A percentile compares a stretch with the other conserved stretches of the same genome.
These are phyloP conservation scores for Isaurus tuberculatus DNA, from an alignment of 92 coral and sea anemone species.

Conservation along the genomic window DNA sequence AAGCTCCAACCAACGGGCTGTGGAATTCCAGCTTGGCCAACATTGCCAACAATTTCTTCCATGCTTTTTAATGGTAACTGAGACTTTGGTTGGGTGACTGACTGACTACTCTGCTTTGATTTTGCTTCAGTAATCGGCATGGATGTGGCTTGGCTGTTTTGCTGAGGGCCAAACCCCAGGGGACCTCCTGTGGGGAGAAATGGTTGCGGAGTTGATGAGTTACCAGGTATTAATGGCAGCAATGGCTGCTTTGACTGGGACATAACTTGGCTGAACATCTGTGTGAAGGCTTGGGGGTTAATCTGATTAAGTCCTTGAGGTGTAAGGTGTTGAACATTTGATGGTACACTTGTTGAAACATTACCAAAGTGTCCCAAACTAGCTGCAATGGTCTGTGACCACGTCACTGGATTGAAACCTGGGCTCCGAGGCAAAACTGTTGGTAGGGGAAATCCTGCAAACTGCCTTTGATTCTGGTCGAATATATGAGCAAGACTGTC, in stretches of 20 bases:
- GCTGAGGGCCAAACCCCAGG: constrained; percentile 14
- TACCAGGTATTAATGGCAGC: neutral
- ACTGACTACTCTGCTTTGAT: constrained; percentile 7
- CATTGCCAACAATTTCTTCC: constrained; percentile 88
- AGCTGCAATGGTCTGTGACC: constrained; percentile 41
- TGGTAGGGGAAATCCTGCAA: constrained; percentile 39
- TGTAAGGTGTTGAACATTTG: constrained; percentile 14
- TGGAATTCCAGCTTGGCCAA: constrained; percentile 70
- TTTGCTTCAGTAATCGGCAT: constrained; percentile 36
- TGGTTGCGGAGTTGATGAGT: neutral
- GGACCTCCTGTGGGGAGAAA: constrained; percentile 18
- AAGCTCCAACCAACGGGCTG: constrained; percentile 68
- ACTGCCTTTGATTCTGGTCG: constrained; percentile 36
- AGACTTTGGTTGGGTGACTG: constrained; percentile 49
- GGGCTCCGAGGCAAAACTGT: constrained; percentile 28
- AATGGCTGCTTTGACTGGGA: constrained; percentile 37
- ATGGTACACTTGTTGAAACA: constrained; percentile 24
- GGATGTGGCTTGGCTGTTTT: constrained; percentile 23
- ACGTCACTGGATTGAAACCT: constrained; percentile 29
- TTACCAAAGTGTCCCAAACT: constrained; percentile 29
- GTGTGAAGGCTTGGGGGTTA: constrained; percentile 31
- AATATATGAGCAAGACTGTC: constrained; percentile 41
- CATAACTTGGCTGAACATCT: constrained; percentile 38
- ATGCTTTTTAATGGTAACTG: constrained; percentile 86
- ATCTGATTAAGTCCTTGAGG: constrained; percentile 16